Conservation (phyloP, 1,140 invertebrate genomes). For the Whitmania pigra region DNA sequence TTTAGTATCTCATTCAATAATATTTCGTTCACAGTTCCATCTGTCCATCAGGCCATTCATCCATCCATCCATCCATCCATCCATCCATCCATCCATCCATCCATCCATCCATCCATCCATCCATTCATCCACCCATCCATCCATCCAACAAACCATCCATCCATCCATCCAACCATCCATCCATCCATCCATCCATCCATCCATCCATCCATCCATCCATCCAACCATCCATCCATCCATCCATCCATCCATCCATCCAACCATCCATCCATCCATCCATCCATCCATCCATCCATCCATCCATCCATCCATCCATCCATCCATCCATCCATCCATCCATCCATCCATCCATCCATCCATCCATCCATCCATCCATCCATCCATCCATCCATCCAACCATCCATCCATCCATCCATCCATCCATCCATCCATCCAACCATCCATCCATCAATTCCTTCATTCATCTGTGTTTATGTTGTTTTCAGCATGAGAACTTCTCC, state of each 20-base stretch:
- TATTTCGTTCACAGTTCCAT: neutral
- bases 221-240: neutral
- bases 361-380: no score
- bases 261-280: no score
- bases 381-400: no score
- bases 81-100: neutral
- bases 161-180: neutral
- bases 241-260: neutral
- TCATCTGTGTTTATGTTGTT: no score
- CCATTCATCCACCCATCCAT: neutral
- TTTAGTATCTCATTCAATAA: neutral
- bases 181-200: neutral
- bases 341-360: no score
- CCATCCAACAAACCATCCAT: neutral
- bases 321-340: no score
- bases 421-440: no score
- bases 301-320: no score
- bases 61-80: neutral
- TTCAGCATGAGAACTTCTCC: no score
- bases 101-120: neutral
- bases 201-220: neutral
- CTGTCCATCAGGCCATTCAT: neutral
- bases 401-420: no score
- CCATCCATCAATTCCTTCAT: no score
- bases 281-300: no score